Conservation (phyloP, 1,140 invertebrate species). For the Lepidostoma basale region DNA sequence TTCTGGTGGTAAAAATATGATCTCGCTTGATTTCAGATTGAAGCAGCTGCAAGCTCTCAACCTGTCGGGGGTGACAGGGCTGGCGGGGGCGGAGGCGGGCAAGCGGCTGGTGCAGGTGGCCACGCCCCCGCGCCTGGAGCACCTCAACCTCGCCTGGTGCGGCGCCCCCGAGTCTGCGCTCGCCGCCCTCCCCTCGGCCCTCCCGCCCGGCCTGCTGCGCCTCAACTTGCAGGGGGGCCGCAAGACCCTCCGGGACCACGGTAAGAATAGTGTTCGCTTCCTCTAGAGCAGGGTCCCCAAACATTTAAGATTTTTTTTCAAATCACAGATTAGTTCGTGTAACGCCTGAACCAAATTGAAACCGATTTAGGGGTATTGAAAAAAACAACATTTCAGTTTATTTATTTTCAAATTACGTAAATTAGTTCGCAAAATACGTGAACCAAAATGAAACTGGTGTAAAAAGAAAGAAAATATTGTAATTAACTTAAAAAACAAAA, state of each 20-base stretch:
- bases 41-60: constrained; percentile 64
- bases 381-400: neutral
- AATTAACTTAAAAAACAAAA: no score
- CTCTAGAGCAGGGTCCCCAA: neutral
- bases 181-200: constrained; percentile 64
- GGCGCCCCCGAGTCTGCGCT: constrained; percentile 67
- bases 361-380: no score
- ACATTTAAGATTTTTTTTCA: no score
- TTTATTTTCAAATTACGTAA: no score
- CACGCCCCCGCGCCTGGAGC: constrained; percentile 51
- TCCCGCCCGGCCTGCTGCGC: constrained; percentile 70
- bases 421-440: no score
- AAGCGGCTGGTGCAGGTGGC: constrained; percentile 43
- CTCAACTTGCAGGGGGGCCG: constrained; percentile 83
- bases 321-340: no score
- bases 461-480: no score
- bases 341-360: no score
- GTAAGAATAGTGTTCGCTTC: constrained; percentile 60
- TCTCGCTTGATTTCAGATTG: neutral
- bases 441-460: no score
- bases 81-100: constrained; percentile 54
- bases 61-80: constrained; percentile 73
- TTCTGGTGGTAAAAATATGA: no score
- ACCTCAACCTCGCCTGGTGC: constrained; percentile 84
- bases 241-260: constrained; percentile 74